A percentile compares a stretch with the other conserved stretches of the same genome.
phyloP scores from a whole-genome alignment of 2,113 vertebrate genomes.

The Centropristis striata region DNA sequence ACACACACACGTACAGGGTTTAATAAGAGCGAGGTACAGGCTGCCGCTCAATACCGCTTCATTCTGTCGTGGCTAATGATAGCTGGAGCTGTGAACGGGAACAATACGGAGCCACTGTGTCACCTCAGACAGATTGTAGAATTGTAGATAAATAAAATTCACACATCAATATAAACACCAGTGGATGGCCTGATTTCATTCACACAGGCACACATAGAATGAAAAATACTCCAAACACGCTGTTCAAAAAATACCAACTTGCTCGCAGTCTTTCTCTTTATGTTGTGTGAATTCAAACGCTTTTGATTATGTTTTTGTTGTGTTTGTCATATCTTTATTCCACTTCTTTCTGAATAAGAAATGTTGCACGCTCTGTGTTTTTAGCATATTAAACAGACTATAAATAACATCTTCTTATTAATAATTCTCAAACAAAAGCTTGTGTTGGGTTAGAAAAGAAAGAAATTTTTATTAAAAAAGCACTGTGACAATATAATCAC shows the following conservation, averaged over 20 bases:
- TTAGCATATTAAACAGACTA: neutral
- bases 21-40: slow-evolving; percentile 51
- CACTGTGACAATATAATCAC: neutral
- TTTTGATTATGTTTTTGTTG: neutral
- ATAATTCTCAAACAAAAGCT: neutral
- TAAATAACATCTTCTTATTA: neutral
- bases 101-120: slow-evolving; percentile 2
- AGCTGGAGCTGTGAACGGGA: slow-evolving; percentile 39
- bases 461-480: no score
- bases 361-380: neutral
- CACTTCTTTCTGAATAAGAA: neutral
- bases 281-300: neutral
- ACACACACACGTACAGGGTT: slow-evolving; percentile 25
- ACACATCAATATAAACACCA: slow-evolving; percentile 40
- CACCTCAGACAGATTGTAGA: slow-evolving; percentile 37
- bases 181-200: slow-evolving; percentile 33
- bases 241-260: slow-evolving; percentile 12
- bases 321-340: slow-evolving; percentile 4
- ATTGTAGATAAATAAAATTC: slow-evolving; percentile 41
- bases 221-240: slow-evolving; percentile 16
- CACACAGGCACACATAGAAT: slow-evolving; percentile 11
- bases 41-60: slow-evolving; percentile 58
- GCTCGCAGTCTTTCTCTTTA: neutral
- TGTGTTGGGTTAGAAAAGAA: neutral
- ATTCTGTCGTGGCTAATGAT: slow-evolving; percentile 61